These are phyloP conservation scores for Hemibagrus guttatus DNA, from an alignment of 2,797 vertebrate species.

Conservation along the genomic window DNA sequence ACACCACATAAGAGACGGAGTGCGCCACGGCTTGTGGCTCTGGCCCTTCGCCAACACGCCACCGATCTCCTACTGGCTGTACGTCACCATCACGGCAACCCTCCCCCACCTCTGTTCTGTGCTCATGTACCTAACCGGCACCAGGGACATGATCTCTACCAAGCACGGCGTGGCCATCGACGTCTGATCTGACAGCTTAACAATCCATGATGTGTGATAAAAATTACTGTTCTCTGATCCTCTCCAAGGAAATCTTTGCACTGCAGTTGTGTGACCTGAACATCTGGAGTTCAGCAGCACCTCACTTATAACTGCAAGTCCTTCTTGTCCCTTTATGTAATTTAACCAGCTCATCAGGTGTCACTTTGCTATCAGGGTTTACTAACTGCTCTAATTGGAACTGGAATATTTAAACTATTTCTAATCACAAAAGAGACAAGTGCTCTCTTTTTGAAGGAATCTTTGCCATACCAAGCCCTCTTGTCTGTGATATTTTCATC, in stretches of 20 bases:
- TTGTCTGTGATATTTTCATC: slow-evolving; percentile 3
- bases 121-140: slow-evolving; percentile 92
- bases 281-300: not conserved
- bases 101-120: slow-evolving; percentile 93
- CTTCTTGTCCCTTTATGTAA: slow-evolving; percentile 18
- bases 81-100: slow-evolving; percentile 87
- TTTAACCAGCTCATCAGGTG: slow-evolving; percentile 45
- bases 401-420: slow-evolving; percentile 22
- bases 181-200: slow-evolving; percentile 70
- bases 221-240: not conserved
- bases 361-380: slow-evolving; percentile 48
- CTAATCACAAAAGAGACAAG: slow-evolving; percentile 2
- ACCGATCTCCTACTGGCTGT: slow-evolving; percentile 92
- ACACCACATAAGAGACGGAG: slow-evolving; percentile 90
- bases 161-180: slow-evolving; percentile 90
- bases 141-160: slow-evolving; percentile 88
- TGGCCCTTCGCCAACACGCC: slow-evolving; percentile 92
- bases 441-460: slow-evolving; percentile 2
- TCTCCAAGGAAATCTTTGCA: not conserved
- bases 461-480: not conserved
- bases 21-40: slow-evolving; percentile 92
- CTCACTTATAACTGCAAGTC: slow-evolving; percentile 1
- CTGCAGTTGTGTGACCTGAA: slow-evolving; percentile 26
- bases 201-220: not conserved
- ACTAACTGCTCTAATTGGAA: slow-evolving; percentile 31